Conservation (phyloP, 2,888 invertebrate genomes). For the Eubasilissa splendida region DNA sequence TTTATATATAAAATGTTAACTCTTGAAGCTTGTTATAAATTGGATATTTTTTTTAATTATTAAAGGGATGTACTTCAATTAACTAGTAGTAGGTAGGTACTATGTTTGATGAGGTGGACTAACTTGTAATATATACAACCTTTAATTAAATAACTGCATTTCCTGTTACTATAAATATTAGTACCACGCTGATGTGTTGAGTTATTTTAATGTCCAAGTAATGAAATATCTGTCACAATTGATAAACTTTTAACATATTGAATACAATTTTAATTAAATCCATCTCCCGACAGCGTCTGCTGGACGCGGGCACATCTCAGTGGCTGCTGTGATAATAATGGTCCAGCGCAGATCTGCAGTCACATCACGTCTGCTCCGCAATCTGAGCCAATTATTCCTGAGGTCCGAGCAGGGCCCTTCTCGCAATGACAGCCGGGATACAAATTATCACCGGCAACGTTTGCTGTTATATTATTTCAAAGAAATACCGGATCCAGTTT, state of each 20-base stretch:
- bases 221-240: not conserved
- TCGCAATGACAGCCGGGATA: not conserved
- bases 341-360: not conserved
- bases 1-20: no score
- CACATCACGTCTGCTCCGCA: constrained; percentile 28
- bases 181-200: no score
- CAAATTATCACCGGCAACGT: not conserved
- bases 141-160: no score
- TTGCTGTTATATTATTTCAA: not conserved
- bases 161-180: no score
- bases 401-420: not conserved
- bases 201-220: no score
- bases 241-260: not conserved
- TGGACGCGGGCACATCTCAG: not conserved
- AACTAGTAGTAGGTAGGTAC: no score
- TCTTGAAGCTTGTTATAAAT: no score
- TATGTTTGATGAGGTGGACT: no score
- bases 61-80: no score
- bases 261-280: constrained; percentile 5
- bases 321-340: constrained; percentile 13
- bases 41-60: no score
- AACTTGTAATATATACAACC: no score
- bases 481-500: no score
- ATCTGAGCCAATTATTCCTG: constrained; percentile 29
- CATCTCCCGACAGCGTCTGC: not conserved